These are phyloP conservation scores for Dicentrarchus labrax DNA, from an alignment of 2,113 vertebrate genomes.

Conservation along the genomic window DNA sequence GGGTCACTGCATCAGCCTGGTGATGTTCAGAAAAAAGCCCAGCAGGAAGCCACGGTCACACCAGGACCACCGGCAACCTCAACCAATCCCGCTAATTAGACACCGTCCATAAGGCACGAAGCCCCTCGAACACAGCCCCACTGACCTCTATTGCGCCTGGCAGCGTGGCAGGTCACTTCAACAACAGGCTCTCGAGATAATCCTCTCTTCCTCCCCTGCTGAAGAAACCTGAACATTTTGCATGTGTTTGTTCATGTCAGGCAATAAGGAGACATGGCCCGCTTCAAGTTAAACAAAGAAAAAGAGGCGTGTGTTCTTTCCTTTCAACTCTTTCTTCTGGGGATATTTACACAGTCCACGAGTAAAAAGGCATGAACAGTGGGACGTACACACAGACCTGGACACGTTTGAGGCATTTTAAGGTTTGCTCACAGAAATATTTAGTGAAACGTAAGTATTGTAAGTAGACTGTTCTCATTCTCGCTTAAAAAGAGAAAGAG, in stretches of 20 bases:
- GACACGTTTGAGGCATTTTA: neutral
- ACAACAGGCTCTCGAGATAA: slow-evolving; percentile 38
- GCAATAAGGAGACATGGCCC: neutral
- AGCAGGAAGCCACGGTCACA: slow-evolving; percentile 56
- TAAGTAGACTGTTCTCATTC: neutral
- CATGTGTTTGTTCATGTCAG: slow-evolving; percentile 22
- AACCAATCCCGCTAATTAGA: slow-evolving; percentile 75
- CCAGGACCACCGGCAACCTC: slow-evolving; percentile 57
- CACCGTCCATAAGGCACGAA: slow-evolving; percentile 31
- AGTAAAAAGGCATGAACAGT: neutral
- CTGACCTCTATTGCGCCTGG: slow-evolving; percentile 46
- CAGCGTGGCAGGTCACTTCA: slow-evolving; percentile 19
- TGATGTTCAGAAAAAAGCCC: slow-evolving; percentile 65
- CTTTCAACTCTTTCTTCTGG: slow-evolving; percentile 1
- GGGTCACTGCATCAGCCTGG: slow-evolving; percentile 68
- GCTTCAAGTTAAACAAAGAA: slow-evolving; percentile 27
- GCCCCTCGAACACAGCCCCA: slow-evolving; percentile 27
- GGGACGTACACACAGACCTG: neutral
- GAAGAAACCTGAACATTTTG: slow-evolving; percentile 21
- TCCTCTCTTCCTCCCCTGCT: slow-evolving; percentile 15
- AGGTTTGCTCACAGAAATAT: neutral
- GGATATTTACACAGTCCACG: neutral
- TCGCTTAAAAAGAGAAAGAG: neutral
- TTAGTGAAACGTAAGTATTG: neutral
- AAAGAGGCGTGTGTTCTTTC: neutral